Evolutionary conservation across 2,797 vertebrate genomes (phyloP).

Genomic region (Enteromius paludinosus): DNA sequence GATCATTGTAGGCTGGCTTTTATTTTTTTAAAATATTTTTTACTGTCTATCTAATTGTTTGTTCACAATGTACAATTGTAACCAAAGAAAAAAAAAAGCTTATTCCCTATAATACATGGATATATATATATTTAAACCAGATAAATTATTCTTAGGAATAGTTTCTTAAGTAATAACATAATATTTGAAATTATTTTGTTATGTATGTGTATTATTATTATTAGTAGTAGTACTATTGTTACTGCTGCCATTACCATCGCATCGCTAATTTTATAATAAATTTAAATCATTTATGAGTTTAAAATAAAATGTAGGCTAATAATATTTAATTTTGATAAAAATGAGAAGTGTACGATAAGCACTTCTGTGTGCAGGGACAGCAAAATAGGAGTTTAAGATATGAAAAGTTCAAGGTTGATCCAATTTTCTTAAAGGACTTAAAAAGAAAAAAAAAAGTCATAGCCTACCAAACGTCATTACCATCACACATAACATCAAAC

Average conservation of each 20-base stretch:
- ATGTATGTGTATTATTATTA: not conserved
- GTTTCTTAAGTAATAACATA: not conserved
- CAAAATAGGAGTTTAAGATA: not conserved
- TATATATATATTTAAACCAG: not conserved
- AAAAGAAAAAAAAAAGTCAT: not conserved
- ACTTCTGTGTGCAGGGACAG: not conserved
- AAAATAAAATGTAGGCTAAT: not conserved
- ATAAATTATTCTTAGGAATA: not conserved
- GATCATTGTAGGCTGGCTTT: not conserved
- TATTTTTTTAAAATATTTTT: not conserved
- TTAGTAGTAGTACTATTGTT: not conserved
- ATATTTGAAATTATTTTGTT: not conserved
- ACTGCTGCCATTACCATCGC: not conserved
- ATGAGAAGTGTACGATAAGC: not conserved
- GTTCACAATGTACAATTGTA: not conserved
- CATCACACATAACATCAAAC: conserved; percentile 1
- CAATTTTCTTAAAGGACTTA: not conserved
- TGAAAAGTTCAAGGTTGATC: not conserved
- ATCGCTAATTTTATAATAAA: not conserved
- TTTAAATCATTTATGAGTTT: not conserved
- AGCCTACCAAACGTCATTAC: not conserved
- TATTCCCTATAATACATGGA: not conserved
- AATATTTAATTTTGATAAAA: not conserved
- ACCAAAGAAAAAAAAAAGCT: not conserved
- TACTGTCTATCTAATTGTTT: not conserved